Evolutionary conservation across 1,140 invertebrate genomes (phyloP).

Genomic region (Drosophila dunni): DNA sequence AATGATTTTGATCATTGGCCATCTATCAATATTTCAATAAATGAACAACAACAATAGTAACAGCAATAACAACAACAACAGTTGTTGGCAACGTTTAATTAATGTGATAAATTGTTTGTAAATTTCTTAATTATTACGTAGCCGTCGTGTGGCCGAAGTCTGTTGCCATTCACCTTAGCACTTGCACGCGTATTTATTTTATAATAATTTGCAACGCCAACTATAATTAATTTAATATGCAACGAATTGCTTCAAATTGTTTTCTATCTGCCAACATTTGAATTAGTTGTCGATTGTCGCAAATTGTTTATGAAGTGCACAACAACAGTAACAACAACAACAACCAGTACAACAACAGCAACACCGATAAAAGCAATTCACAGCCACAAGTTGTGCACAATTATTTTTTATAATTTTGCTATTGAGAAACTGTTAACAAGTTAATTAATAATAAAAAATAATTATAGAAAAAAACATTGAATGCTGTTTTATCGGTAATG

Average conservation of each 20-base stretch:
- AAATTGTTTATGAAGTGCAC: slow-evolving; percentile 79
- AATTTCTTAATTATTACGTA: slow-evolving; percentile 82
- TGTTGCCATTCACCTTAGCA: slow-evolving; percentile 74
- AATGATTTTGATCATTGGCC: slow-evolving; percentile 77
- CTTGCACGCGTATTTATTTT: slow-evolving; percentile 65
- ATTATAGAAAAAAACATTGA: slow-evolving; percentile 33
- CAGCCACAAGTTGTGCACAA: slow-evolving; percentile 44
- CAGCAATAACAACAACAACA: slow-evolving; percentile 45
- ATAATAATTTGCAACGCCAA: slow-evolving; percentile 53
- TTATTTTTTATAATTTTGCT: slow-evolving; percentile 63
- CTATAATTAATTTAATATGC: slow-evolving; percentile 71
- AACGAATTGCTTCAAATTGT: slow-evolving; percentile 37
- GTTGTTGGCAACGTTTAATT: slow-evolving; percentile 72
- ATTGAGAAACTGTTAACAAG: slow-evolving; percentile 82
- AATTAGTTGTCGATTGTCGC: slow-evolving; percentile 65
- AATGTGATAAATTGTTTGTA: slow-evolving; percentile 81
- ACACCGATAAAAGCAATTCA: slow-evolving; percentile 37
- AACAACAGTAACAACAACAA: slow-evolving; percentile 42
- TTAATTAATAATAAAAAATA: slow-evolving; percentile 64
- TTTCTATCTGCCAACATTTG: slow-evolving; percentile 36
- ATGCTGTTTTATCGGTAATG: slow-evolving; percentile 2
- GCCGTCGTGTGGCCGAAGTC: slow-evolving; percentile 53
- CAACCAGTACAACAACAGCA: slow-evolving; percentile 22
- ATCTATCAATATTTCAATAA: slow-evolving; percentile 72
- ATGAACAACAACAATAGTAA: slow-evolving; percentile 40